Evolutionary conservation across 2,797 vertebrate genomes (phyloP), one percentile per base, ranked within the genome.

Genomic region (Orestias chungarensis): DNA sequence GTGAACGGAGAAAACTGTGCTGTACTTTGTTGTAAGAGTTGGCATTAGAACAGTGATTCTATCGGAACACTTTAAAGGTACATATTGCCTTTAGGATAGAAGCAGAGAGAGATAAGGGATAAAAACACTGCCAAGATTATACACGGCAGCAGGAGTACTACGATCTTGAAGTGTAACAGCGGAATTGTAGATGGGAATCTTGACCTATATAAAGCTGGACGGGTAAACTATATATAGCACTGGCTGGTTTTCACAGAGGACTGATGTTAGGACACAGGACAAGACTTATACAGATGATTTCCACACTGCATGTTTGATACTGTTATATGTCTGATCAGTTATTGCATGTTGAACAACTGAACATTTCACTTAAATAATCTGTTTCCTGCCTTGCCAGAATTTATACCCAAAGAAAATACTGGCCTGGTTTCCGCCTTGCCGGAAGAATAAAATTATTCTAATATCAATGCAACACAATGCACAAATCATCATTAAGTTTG

Each of bases 151-250:
- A 76, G 72, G 62, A 78, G 69, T 40, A 57, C 57, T 66, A 38
- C 57, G 84, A 81, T 43, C 5, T 70, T 79, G 43, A 70, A 79
- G 77, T 61, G 70, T 46, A 82, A 78, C 83, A 82, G 76, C 33
- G 43, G 50, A 86, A 82, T 75, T 82, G 87, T 82, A 70, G 81
- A 86, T 89, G 79, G 57, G 74, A 85, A 91, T 91, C 82, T 82
- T 94, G 93, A 91, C 94, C 94, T 89, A 94, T 86, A 92, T 93
- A 90, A 88, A 84, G 73, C 84, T 74, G 85, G 86, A 87, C 74
- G 74, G 57, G 70, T 64, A 78, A 66, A 85, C 87, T 93, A 94
- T 92, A 93, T 90, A 91, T 93, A 94, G 89, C 49, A 0, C 75
- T 67, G 83, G 79, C 73, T 76, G 83, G 73, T 82, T 83, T 83